Base-by-base conservation (phyloP, 2,888 invertebrate genomes). In the Drosophila infuscata region DNA sequence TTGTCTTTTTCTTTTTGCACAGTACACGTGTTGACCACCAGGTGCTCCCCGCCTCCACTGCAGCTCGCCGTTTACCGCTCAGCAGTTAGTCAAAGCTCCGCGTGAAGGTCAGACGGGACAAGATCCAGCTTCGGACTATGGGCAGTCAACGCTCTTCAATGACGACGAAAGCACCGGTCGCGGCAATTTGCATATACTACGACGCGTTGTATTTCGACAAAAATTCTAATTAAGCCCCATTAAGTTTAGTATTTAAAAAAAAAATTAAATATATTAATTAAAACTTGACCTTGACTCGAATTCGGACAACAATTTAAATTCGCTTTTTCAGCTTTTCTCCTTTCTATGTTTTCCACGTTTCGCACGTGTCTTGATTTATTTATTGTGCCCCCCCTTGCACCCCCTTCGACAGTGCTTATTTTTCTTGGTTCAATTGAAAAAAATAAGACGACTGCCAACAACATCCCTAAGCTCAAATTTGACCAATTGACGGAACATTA, bases 31-130 rank as follows among this genome's bases (percentile, higher is more conserved):
- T 70, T 64, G 61, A 67, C 51, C 58, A 0, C 12, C 49, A 15
- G 2, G 49, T 25, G 20, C 51, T 17, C 76, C 60, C 51, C 68
- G 32, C 59, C 30, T 41, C 12, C 29, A 6, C 29, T 12, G 12
- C 54, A 32, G n/a, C 43, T 7, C 41, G 9, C 4, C 1, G 2
- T 2, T 0, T 12, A 3, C 17, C 17, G 25, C 25, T 46, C 15
- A 2, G 15, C 29, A 62, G 67, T 58, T 36, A 54, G 3, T 29
- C 38, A 58, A 71, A 87, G 88, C 88, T 84, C 48, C 58, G 30
- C 25, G 57, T 80, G 88, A 85, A 85, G 85, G 88, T 85, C 85
- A 89, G 88, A 68, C 70, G 82, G 88, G 80, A 85, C 82, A 76
- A 66, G 74, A 81, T 67, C 61, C 59, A 56, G 66, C 49, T 53